A percentile compares a stretch with the other conserved stretches of the same genome.
Evolutionary conservation across 2,797 vertebrate species (phyloP).

Genomic region (Gouania willdenowi): DNA sequence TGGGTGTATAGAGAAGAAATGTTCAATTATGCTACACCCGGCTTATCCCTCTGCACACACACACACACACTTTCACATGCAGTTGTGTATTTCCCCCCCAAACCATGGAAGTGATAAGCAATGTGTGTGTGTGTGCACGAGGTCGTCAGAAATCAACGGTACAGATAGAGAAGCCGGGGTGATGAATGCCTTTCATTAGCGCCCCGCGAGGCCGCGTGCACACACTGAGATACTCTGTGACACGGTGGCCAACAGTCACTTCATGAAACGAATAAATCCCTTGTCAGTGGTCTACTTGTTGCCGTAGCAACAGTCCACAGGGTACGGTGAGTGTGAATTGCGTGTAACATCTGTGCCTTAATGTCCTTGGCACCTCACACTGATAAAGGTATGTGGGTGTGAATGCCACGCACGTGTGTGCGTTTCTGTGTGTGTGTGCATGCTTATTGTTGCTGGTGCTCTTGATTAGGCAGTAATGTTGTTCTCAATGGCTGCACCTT

Average conservation of each 20-base stretch:
- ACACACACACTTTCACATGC: conserved; percentile 21
- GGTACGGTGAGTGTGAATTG: conserved; percentile 85
- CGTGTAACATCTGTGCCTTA: conserved; percentile 90
- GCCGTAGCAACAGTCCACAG: conserved; percentile 90
- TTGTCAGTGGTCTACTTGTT: conserved; percentile 88
- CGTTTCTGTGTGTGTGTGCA: conserved; percentile 2
- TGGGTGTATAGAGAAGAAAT: conserved; percentile 48
- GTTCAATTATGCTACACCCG: conserved; percentile 62
- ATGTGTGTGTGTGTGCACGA: conserved; percentile 18
- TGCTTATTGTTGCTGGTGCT: conserved; percentile 9
- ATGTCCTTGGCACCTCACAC: conserved; percentile 75
- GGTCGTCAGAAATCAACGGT: conserved; percentile 83
- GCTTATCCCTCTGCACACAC: conserved; percentile 63
- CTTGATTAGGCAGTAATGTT: conserved; percentile 17
- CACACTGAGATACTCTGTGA: conserved; percentile 55
- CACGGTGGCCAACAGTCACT: conserved; percentile 75
- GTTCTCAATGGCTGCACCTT: conserved; percentile 31
- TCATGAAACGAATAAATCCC: conserved; percentile 89
- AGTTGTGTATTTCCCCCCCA: too few relatives aligned
- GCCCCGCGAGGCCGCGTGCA: conserved; percentile 24
- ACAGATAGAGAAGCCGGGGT: conserved; percentile 81
- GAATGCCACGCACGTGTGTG: neutral
- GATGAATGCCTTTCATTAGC: conserved; percentile 73
- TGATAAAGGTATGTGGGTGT: conserved; percentile 34
- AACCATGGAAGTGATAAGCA: conserved; percentile 32